phyloP scores from a whole-genome alignment of 2,113 vertebrate species.

The Leptobrachium leishanense region DNA sequence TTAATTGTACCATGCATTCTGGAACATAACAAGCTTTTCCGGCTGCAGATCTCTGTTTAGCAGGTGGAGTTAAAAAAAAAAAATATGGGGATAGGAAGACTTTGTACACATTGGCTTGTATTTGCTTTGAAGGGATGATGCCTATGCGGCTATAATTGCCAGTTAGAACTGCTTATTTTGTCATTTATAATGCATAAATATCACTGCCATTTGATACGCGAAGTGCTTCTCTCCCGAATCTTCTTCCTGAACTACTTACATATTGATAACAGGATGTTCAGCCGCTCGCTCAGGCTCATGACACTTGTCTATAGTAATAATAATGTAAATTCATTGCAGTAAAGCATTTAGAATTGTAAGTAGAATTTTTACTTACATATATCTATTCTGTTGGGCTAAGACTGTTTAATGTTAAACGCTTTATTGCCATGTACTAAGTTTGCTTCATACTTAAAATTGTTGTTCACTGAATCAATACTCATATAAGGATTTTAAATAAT shows the following conservation, averaged over 20 bases:
- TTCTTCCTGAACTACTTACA: background rate
- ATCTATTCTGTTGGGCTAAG: too few species aligned
- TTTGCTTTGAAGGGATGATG: background rate
- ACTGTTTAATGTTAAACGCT: too few species aligned
- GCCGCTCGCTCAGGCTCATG: background rate
- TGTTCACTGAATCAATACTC: too few species aligned
- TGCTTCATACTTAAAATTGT: too few species aligned
- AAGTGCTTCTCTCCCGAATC: background rate
- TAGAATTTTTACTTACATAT: too few species aligned
- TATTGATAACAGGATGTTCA: background rate
- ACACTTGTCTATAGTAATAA: background rate
- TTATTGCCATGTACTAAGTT: too few species aligned
- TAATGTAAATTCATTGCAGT: too few species aligned
- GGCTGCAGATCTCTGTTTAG: background rate
- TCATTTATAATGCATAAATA: slow-evolving; percentile 4
- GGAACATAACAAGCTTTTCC: slow-evolving; percentile 9
- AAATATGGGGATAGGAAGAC: background rate
- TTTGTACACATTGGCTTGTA: background rate
- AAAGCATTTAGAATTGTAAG: too few species aligned
- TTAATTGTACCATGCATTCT: slow-evolving; percentile 7
- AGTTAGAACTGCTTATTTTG: background rate
- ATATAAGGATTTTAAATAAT: too few species aligned
- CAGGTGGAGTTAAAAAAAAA: background rate
- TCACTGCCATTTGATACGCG: background rate
- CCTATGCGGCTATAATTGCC: background rate